Evolutionary conservation across 2,797 vertebrate genomes (phyloP), one percentile per base, ranked within the genome.

Genomic region (Muscicapa comitata): DNA sequence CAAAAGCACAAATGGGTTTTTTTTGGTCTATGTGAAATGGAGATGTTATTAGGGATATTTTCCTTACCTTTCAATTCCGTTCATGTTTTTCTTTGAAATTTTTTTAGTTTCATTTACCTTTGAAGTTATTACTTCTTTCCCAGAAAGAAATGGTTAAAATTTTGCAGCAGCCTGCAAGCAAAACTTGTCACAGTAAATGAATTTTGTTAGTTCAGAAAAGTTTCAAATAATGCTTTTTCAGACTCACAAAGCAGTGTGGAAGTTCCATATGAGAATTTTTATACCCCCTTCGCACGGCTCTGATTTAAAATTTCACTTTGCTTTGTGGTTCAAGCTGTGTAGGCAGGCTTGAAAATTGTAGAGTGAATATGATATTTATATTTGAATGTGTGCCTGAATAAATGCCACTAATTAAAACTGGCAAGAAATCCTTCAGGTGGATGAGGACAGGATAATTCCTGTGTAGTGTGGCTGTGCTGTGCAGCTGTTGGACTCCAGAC

Each of bases 251-350:
- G 47, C 47, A 68, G n/a, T 10, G 23, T 66, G 59, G 35, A 88
- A 85, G 43, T 61, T 95, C 78, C 59, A 31, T 35, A n/a, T 9
- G 20, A 54, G 61, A 58, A 53, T 90, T 90, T 90, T 93, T 92
- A 55, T 72, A 26, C 62, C 8, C 24, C 19, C 19, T 72, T 70
- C 84, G 43, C 33, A 45, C 26, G 74, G 55, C 38, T n/a, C 47
- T 70, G 57, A 78, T 95, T 68, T 90, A 71, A 90, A 92, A 79
- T 54, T 66, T 77, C 48, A 25, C 83, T 95, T 89, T 63, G 37
- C 50, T 66, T 95, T 65, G 65, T 84, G 76, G 67, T 70, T 90
- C 82, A 88, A 83, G 83, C 76, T 92, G 75, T 66, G 83, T 88
- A 86, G 73, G 70, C 76, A 95, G 62, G 65, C 62, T 86, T 90